Conservation (phyloP, 37 sponge, comb jelly and placozoan genomes). For the Dysidea cf. avara region DNA sequence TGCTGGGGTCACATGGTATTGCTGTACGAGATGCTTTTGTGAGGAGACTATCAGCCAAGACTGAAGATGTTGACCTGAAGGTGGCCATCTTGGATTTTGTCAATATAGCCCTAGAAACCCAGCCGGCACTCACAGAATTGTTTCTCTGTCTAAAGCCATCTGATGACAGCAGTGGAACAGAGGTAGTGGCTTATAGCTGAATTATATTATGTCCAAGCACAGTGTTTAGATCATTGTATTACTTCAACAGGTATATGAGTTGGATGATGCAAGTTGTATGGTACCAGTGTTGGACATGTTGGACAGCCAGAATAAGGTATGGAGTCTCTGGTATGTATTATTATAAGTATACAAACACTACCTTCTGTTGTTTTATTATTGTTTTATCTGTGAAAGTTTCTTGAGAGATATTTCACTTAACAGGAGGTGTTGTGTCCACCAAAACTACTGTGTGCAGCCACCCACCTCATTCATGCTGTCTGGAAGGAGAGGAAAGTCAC, state of each 20-base stretch:
- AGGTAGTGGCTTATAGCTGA: background rate
- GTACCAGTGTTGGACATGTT: conserved; percentile 49
- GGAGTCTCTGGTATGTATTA: no score
- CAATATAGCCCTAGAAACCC: conserved; percentile 35
- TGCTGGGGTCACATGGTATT: conserved; percentile 63
- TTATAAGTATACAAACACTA: no score
- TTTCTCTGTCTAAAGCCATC: conserved; percentile 47
- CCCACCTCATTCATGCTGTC: no score
- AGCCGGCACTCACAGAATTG: conserved; percentile 78
- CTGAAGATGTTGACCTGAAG: conserved; percentile 62
- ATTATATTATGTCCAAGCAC: background rate
- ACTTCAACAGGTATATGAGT: conserved; percentile 2
- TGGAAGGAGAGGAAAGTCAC: no score
- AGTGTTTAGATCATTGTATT: background rate
- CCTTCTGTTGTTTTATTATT: no score
- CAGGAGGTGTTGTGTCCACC: no score
- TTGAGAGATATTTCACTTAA: no score
- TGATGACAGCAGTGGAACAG: conserved; percentile 4
- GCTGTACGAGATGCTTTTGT: conserved; percentile 60
- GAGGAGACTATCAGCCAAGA: conserved; percentile 40
- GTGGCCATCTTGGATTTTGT: conserved; percentile 61
- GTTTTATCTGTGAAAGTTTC: no score
- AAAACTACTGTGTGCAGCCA: no score
- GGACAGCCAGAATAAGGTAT: conserved; percentile 22
- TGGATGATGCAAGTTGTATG: conserved; percentile 51